Base-by-base conservation (phyloP, 1,140 invertebrate species). In the Apis cerana region DNA sequence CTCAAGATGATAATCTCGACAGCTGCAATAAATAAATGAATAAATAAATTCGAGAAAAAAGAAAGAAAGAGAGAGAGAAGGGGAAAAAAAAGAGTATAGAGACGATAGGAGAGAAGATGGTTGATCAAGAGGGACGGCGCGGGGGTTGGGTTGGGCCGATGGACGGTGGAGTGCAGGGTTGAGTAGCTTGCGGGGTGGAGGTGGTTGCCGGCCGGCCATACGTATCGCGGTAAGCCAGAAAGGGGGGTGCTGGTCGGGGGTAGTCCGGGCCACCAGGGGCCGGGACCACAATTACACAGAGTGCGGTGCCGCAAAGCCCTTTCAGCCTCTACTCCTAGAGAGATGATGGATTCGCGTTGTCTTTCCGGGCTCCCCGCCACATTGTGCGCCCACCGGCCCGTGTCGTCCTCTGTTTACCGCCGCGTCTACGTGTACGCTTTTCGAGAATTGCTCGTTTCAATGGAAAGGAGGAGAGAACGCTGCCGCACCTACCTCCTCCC, bases 251-350 rank as follows among this genome's bases (percentile, higher is more conserved):
- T 59, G 79, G 76, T 83, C 59, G 82, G 82, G 68, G 68, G 75
- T 85, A 88, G 91, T 89, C 84, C 84, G 77, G 84, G 87, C 87
- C 90, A 85, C 87, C 87, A 84, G 87, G 89, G 91, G 89, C 91
- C 90, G 89, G 91, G 88, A 90, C 91, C 90, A 91, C 90, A 92
- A 92, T 92, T 92, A 91, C 84, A 90, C 90, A 91, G 89, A 92
- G 91, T 92, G 91, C 91, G 91, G 88, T 85, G 86, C 87, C 79
- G 89, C 80, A 84, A 84, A 72, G 85, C 88, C 90, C 91, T 90
- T 92, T 91, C 87, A 91, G 90, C 88, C 83, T 85, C 86, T 85
- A 83, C 83, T 86, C 85, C 83, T 85, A 85, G 76, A 86, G 87
- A 88, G 90, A 91, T 91, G 91, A 92, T 91, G 91, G 91, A 92